Percentiles rank a stretch among this genome's conserved stretches.
Evolutionary conservation across 37 sponge, comb jelly and placozoan species (phyloP).

Genomic region (Oscarella lobularis): DNA sequence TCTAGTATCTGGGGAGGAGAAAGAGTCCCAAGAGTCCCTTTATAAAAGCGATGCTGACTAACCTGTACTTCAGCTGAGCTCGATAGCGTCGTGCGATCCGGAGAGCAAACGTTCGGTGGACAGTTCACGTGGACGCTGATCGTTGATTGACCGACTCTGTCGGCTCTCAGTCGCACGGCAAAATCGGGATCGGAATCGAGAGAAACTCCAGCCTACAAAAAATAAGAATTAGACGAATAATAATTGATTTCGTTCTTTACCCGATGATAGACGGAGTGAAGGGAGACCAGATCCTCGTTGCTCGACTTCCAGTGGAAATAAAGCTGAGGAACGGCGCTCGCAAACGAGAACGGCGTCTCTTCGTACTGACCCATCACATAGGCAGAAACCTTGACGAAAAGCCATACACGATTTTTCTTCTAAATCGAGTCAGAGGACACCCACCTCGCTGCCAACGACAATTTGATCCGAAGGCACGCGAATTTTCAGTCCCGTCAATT

Average conservation of each 20-base stretch:
- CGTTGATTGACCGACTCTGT: slow-evolving; percentile 36
- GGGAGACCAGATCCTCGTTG: slow-evolving; percentile 61
- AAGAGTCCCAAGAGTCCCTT: too few species aligned
- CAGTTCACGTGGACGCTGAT: slow-evolving; percentile 29
- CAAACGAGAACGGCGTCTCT: slow-evolving; percentile 76
- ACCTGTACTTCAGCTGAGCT: slow-evolving; percentile 9
- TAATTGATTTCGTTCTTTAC: slow-evolving; percentile 2
- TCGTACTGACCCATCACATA: slow-evolving; percentile 39
- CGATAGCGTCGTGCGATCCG: slow-evolving; percentile 34
- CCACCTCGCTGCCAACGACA: slow-evolving; percentile 51
- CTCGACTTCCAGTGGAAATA: slow-evolving; percentile 58
- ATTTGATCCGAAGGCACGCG: slow-evolving; percentile 37
- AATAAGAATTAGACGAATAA: background rate
- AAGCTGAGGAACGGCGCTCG: slow-evolving; percentile 23
- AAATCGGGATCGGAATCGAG: slow-evolving; percentile 55
- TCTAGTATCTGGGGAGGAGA: slow-evolving; percentile 30
- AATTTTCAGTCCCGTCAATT: slow-evolving; percentile 70
- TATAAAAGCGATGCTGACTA: too few species aligned
- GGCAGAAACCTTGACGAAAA: slow-evolving; percentile 20
- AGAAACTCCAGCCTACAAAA: slow-evolving; percentile 37
- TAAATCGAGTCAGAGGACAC: background rate
- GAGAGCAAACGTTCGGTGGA: slow-evolving; percentile 29
- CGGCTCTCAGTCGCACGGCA: slow-evolving; percentile 30
- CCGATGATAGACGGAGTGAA: slow-evolving; percentile 55
- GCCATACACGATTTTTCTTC: background rate